These are phyloP conservation scores for Orientallactaga sibirica DNA, from an alignment of 2,797 vertebrate genomes.

Conservation along the genomic window DNA sequence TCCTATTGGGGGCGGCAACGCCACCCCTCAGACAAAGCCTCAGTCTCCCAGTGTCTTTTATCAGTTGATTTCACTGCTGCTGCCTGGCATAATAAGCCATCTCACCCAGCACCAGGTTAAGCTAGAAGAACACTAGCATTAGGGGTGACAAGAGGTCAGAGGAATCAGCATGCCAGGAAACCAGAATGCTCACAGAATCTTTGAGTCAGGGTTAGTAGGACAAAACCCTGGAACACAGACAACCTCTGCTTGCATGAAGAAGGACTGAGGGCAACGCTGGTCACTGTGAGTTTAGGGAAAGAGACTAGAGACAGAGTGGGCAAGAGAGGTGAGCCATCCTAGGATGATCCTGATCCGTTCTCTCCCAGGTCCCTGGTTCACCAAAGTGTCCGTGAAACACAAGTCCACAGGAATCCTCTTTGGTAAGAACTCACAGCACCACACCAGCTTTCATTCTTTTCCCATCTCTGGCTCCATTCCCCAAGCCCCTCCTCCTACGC, in stretches of 20 bases:
- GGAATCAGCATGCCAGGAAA: not conserved
- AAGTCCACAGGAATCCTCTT: not conserved
- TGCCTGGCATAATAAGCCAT: slow-evolving; percentile 12
- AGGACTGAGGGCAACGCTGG: not conserved
- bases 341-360: slow-evolving; percentile 32
- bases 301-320: not conserved
- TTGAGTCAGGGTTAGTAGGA: slow-evolving; percentile 24
- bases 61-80: slow-evolving; percentile 16
- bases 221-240: not conserved
- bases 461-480: not conserved
- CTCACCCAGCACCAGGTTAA: slow-evolving; percentile 6
- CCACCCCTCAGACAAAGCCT: slow-evolving; percentile 63
- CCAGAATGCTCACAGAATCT: slow-evolving; percentile 52
- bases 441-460: not conserved
- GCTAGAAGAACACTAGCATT: slow-evolving; percentile 6
- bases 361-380: not conserved
- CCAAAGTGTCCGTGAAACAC: not conserved
- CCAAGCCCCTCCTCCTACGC: not conserved
- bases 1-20: slow-evolving; percentile 52
- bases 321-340: no score
- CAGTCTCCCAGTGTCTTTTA: slow-evolving; percentile 58
- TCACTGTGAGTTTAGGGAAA: not conserved
- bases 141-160: not conserved
- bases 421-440: slow-evolving; percentile 51
- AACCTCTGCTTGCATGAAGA: not conserved